Conservation (phyloP, 2,888 invertebrate genomes). For the Morpho deidamia region DNA sequence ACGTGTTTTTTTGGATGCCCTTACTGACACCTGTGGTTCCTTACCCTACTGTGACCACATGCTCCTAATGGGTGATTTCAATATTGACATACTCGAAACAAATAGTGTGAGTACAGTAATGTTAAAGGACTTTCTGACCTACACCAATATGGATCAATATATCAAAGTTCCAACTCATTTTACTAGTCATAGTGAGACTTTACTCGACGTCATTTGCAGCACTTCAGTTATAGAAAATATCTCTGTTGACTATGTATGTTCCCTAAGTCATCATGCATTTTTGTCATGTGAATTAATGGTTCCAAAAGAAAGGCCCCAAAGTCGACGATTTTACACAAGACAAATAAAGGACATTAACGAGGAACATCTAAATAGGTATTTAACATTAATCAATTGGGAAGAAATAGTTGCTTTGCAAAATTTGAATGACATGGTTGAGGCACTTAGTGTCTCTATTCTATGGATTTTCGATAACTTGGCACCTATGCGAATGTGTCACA, state of each 20-base stretch:
- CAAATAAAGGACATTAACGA: not conserved
- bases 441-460: not conserved
- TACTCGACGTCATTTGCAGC: slow-evolving; percentile 10
- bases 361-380: not conserved
- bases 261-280: not conserved
- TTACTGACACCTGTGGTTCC: slow-evolving; percentile 3
- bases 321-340: not conserved
- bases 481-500: not conserved
- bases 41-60: slow-evolving; percentile 4
- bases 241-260: not conserved
- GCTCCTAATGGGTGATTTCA: slow-evolving; percentile 6
- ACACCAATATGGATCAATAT: not conserved
- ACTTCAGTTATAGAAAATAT: not conserved
- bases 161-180: slow-evolving; percentile 10
- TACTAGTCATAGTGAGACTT: slow-evolving; percentile 2
- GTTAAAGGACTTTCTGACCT: not conserved
- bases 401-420: not conserved
- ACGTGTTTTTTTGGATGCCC: slow-evolving; percentile 3
- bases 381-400: not conserved
- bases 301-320: not conserved
- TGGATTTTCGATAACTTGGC: not conserved
- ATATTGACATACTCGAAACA: not conserved
- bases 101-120: not conserved
- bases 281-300: not conserved
- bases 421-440: not conserved